These are phyloP conservation scores for Drosophila equinoxialis DNA, from an alignment of 1,140 invertebrate genomes.

Conservation along the genomic window DNA sequence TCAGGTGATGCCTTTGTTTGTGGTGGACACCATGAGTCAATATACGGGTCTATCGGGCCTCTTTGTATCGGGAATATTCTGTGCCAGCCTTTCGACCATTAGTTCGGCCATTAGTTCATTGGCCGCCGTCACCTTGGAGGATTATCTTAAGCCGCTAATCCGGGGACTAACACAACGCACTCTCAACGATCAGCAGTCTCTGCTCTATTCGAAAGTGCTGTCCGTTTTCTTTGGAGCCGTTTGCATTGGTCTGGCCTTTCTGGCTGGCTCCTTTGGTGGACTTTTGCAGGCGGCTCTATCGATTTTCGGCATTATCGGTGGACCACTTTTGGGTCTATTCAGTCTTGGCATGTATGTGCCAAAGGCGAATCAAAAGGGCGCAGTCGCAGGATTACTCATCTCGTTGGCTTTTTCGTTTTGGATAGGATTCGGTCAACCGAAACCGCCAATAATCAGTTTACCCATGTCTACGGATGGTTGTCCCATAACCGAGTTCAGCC, in stretches of 20 bases:
- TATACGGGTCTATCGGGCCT: conserved; percentile 90
- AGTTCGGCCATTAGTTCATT: conserved; percentile 92
- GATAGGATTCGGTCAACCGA: conserved; percentile 93
- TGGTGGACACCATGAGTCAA: conserved; percentile 88
- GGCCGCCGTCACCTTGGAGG: conserved; percentile 92
- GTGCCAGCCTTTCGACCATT: conserved; percentile 92
- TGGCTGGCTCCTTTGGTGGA: conserved; percentile 88
- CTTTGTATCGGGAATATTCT: conserved; percentile 93
- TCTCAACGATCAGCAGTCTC: conserved; percentile 61
- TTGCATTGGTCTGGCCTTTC: conserved; percentile 89
- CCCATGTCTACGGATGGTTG: conserved; percentile 86
- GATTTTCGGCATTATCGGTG: conserved; percentile 91
- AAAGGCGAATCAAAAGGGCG: conserved; percentile 88
- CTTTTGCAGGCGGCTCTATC: conserved; percentile 89
- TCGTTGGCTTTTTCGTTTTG: conserved; percentile 90
- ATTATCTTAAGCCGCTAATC: conserved; percentile 87
- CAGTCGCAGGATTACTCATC: conserved; percentile 86
- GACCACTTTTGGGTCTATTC: conserved; percentile 91
- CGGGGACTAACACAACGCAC: conserved; percentile 55
- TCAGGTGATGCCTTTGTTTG: conserved; percentile 89
- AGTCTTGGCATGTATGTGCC: conserved; percentile 90
- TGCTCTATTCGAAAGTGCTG: conserved; percentile 85
- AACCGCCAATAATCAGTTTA: conserved; percentile 85
- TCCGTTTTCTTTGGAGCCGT: conserved; percentile 88
- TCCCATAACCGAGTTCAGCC: conserved; percentile 38